Percentiles rank a stretch among this genome's conserved stretches.
Evolutionary conservation across 2,113 vertebrate species (phyloP).

Genomic region (Caloenas nicobarica): DNA sequence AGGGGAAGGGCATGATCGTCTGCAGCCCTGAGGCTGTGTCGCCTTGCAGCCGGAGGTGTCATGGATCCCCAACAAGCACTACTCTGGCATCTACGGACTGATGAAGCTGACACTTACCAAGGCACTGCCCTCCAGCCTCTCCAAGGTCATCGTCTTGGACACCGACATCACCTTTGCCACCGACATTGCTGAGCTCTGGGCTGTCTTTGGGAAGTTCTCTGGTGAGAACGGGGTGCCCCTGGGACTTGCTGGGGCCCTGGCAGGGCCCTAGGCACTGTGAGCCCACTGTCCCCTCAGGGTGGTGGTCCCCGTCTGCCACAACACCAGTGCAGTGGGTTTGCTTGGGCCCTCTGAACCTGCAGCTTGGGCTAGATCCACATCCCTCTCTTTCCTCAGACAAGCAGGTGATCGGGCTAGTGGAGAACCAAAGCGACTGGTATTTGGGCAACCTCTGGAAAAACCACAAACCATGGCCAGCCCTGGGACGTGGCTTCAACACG

Average conservation of each 20-base stretch:
- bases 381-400: constrained; percentile 76
- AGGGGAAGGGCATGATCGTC: neutral
- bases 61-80: constrained; percentile 98
- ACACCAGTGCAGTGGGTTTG: neutral
- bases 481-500: constrained; percentile 96
- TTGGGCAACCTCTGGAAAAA: constrained; percentile 96
- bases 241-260: neutral
- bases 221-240: constrained; percentile 70
- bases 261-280: neutral
- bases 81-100: constrained; percentile 95
- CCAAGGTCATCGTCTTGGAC: constrained; percentile 94
- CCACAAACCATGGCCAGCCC: constrained; percentile 93
- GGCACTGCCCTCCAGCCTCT: constrained; percentile 85
- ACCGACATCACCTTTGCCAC: constrained; percentile 97
- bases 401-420: constrained; percentile 94
- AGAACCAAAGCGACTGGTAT: constrained; percentile 98
- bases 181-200: constrained; percentile 95
- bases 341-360: neutral
- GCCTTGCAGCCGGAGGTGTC: constrained; percentile 86
- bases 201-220: constrained; percentile 91
- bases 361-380: neutral
- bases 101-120: constrained; percentile 94
- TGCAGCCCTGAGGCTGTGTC: neutral
- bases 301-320: neutral
- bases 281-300: neutral